phyloP scores from a whole-genome alignment of 2,113 vertebrate genomes.

The Polyodon spathula region DNA sequence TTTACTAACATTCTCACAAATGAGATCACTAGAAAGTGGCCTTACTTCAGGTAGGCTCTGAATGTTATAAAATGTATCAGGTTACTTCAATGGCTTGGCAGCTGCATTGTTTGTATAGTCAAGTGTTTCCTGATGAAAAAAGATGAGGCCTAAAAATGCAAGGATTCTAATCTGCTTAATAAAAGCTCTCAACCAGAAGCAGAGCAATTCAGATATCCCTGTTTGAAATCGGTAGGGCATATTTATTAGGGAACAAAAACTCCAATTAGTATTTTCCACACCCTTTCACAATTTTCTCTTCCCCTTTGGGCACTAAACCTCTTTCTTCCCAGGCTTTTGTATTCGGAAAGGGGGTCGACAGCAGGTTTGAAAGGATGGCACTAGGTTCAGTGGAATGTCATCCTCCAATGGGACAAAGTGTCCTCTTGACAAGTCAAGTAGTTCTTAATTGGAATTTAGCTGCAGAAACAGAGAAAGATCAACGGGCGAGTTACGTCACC shows the following conservation, averaged over 20 bases:
- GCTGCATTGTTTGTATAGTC: slow-evolving; percentile 40
- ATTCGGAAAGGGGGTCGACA: slow-evolving; percentile 31
- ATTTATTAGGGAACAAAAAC: slow-evolving; percentile 65
- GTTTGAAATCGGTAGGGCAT: slow-evolving; percentile 63
- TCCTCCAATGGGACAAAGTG: slow-evolving; percentile 16
- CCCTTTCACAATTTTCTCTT: slow-evolving; percentile 66
- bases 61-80: slow-evolving; percentile 13
- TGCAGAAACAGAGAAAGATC: slow-evolving; percentile 34
- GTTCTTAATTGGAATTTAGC: slow-evolving; percentile 65
- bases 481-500: slow-evolving; percentile 48
- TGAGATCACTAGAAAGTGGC: neutral
- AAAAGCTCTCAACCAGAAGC: slow-evolving; percentile 50
- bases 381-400: slow-evolving; percentile 15
- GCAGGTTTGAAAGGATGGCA: slow-evolving; percentile 28
- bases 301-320: slow-evolving; percentile 49
- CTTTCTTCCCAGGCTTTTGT: slow-evolving; percentile 56
- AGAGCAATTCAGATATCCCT: slow-evolving; percentile 54
- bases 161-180: slow-evolving; percentile 50
- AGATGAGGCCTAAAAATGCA: slow-evolving; percentile 40
- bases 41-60: slow-evolving; percentile 7
- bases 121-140: slow-evolving; percentile 38
- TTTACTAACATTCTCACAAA: no score
- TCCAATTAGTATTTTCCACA: slow-evolving; percentile 73
- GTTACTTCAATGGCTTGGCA: slow-evolving; percentile 29
- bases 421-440: slow-evolving; percentile 31